phyloP scores from a whole-genome alignment of 1,140 invertebrate species.

The Musca domestica region DNA sequence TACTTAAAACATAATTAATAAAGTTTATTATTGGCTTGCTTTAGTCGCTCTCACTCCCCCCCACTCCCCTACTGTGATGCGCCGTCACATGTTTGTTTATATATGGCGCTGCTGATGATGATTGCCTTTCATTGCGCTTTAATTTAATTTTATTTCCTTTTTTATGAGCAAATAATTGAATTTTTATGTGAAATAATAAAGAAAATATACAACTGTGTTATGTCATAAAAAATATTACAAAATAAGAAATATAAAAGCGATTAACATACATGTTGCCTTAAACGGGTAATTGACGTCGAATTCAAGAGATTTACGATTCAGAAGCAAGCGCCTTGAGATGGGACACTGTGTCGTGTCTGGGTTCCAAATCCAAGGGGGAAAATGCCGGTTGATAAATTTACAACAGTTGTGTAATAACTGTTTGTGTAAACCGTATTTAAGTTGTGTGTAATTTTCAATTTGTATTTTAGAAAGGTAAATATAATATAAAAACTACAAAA shows the following conservation, averaged over 20 bases:
- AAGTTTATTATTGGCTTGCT: too few relatives aligned
- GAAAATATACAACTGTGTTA: not conserved
- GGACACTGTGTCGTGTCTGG: too few relatives aligned
- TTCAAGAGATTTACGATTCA: not conserved
- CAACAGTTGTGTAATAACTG: too few relatives aligned
- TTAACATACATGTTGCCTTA: slow-evolving; percentile 9
- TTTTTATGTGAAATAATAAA: slow-evolving; percentile 5
- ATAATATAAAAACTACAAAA: too few relatives aligned
- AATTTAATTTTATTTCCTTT: not conserved
- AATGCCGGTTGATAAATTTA: too few relatives aligned
- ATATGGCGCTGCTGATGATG: not conserved
- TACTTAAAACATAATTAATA: too few relatives aligned
- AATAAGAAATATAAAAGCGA: not conserved
- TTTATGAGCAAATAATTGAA: not conserved
- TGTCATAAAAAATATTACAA: slow-evolving; percentile 12
- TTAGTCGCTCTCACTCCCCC: too few relatives aligned
- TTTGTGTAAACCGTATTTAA: too few relatives aligned
- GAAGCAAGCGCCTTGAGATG: not conserved
- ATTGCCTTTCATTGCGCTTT: not conserved
- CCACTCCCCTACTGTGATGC: not conserved
- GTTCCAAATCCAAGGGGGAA: too few relatives aligned
- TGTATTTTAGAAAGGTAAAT: too few relatives aligned
- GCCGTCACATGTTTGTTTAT: too few relatives aligned
- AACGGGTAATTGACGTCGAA: not conserved
- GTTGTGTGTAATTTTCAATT: too few relatives aligned